These are phyloP conservation scores for Aspidapion aeneum DNA, from an alignment of 2,888 invertebrate species.

Conservation along the genomic window DNA sequence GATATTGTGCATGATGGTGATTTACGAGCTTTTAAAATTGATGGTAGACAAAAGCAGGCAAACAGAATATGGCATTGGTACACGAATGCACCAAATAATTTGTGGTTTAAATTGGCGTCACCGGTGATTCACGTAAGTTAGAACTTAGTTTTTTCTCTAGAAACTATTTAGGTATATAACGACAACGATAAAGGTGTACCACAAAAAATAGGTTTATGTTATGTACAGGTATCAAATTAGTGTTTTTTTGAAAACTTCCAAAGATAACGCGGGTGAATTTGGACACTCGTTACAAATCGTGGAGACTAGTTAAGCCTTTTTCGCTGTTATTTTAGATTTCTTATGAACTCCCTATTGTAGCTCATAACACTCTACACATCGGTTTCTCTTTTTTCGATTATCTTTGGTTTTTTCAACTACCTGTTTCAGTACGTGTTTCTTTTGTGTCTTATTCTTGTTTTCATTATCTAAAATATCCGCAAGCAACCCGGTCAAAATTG, in stretches of 20 bases:
- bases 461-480: neutral
- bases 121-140: neutral
- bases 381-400: neutral
- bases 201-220: neutral
- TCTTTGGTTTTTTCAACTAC: neutral
- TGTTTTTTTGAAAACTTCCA: no score
- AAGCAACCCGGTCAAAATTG: constrained; percentile 1
- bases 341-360: neutral
- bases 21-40: no score
- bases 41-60: no score
- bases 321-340: neutral
- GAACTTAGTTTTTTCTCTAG: neutral
- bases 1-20: no score
- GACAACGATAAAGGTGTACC: neutral
- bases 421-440: neutral
- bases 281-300: no score
- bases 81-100: no score
- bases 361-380: neutral
- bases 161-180: neutral
- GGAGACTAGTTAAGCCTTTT: no score
- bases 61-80: no score
- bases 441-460: neutral
- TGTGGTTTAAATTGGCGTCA: no score
- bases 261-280: no score
- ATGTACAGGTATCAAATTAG: neutral